Evolutionary conservation across 2,797 vertebrate genomes (phyloP).

Genomic region (Myiotriccus ornatus): DNA sequence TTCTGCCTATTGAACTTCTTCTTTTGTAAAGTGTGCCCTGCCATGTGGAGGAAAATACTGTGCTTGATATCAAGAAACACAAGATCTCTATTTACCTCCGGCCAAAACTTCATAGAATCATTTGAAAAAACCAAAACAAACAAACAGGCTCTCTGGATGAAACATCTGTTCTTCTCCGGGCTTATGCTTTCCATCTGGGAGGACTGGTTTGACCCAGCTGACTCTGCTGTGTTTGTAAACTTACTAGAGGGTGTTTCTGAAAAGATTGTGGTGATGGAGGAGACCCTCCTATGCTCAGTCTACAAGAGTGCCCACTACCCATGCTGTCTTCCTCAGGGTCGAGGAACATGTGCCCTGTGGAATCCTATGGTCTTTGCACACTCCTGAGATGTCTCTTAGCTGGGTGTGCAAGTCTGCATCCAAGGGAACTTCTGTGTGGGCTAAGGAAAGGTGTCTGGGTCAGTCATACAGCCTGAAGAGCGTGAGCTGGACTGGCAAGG

Average conservation of each 20-base stretch:
- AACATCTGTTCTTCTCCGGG: background rate
- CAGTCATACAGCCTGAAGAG: background rate
- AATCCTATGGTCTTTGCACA: background rate
- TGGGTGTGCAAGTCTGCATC: background rate
- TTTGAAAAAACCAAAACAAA: background rate
- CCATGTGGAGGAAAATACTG: background rate
- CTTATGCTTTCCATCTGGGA: background rate
- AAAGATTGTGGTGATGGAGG: background rate
- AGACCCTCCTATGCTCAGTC: fast-evolving
- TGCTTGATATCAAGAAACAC: background rate
- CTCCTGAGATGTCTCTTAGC: background rate
- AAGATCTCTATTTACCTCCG: background rate
- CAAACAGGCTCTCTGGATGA: background rate
- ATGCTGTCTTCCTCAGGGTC: background rate
- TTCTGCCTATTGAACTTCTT: background rate
- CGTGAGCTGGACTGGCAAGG: fast-evolving
- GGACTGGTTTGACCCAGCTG: background rate
- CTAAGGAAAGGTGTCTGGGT: background rate
- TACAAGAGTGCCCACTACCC: background rate
- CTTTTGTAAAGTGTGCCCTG: background rate
- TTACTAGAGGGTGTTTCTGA: background rate
- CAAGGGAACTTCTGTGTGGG: background rate
- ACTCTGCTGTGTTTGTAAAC: background rate
- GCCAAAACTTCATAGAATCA: background rate
- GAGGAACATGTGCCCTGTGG: fast-evolving